Percentiles rank a stretch among this genome's conserved stretches.
Conservation (phyloP, 2,888 invertebrate species). For the Dorcus hopei region DNA sequence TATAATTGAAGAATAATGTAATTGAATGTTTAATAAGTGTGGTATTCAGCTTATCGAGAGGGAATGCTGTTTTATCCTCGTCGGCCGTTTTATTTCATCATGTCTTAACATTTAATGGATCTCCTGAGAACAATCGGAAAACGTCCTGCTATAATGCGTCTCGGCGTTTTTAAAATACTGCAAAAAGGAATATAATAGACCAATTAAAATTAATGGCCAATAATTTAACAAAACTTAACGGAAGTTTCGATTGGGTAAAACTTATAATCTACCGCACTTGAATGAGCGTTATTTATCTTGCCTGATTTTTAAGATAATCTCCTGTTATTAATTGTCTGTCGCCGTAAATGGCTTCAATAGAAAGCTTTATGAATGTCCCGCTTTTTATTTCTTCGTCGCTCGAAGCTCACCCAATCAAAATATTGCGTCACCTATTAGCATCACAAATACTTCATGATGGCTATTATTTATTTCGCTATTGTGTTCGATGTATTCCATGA, state of each 20-base stretch:
- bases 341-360: constrained; percentile 20
- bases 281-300: constrained; percentile 21
- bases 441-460: constrained; percentile 1
- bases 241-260: constrained; percentile 22
- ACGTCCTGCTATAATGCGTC: constrained; percentile 25
- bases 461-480: constrained; percentile 1
- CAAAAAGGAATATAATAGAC: constrained; percentile 32
- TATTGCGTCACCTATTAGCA: constrained; percentile 4
- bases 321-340: constrained; percentile 22
- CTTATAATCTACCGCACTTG: constrained; percentile 18
- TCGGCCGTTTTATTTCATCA: constrained; percentile 25
- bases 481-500: not conserved
- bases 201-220: constrained; percentile 34
- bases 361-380: constrained; percentile 16
- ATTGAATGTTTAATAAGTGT: constrained; percentile 19
- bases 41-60: constrained; percentile 23
- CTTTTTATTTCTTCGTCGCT: constrained; percentile 7
- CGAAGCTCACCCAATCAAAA: constrained; percentile 8
- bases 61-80: constrained; percentile 26
- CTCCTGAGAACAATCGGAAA: constrained; percentile 32
- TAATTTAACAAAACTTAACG: constrained; percentile 29
- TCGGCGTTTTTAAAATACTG: constrained; percentile 24
- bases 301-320: constrained; percentile 25
- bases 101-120: constrained; percentile 31
- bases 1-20: constrained; percentile 9